A percentile compares a stretch with the other conserved stretches of the same genome.
phyloP scores from a whole-genome alignment of 2,113 vertebrate genomes.

The Panthera tigris region DNA sequence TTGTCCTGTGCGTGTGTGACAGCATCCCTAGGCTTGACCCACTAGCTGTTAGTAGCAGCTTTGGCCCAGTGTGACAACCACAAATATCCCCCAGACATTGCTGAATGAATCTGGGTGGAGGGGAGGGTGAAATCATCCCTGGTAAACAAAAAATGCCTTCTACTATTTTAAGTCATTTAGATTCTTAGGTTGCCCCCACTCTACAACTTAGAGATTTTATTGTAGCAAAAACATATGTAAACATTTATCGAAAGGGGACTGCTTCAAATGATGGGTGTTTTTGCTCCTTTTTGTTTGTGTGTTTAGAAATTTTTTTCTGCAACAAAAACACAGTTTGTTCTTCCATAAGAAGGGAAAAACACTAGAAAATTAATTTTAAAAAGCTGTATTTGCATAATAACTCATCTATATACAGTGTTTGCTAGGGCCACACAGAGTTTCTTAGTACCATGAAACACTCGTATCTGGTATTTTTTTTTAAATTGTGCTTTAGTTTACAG shows the following conservation, averaged over 20 bases:
- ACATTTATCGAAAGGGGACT: slow-evolving; percentile 20
- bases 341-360: slow-evolving; percentile 11
- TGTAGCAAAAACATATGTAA: neutral
- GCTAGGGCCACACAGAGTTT: neutral
- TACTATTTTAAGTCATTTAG: slow-evolving; percentile 8
- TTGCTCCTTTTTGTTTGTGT: slow-evolving; percentile 20
- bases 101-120: no score
- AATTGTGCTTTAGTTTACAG: neutral
- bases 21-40: neutral
- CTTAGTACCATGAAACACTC: neutral
- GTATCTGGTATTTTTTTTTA: neutral
- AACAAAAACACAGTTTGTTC: neutral
- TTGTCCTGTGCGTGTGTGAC: neutral
- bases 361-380: slow-evolving; percentile 13
- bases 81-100: neutral
- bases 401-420: neutral
- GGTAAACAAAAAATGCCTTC: neutral
- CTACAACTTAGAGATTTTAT: neutral
- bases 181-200: neutral
- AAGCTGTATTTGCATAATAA: neutral
- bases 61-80: neutral
- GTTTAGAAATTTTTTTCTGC: neutral
- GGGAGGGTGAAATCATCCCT: no score
- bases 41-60: neutral
- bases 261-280: slow-evolving; percentile 8